These are phyloP conservation scores for Marcusenius ussheri DNA, from an alignment of 2,113 vertebrate genomes.

Conservation along the genomic window DNA sequence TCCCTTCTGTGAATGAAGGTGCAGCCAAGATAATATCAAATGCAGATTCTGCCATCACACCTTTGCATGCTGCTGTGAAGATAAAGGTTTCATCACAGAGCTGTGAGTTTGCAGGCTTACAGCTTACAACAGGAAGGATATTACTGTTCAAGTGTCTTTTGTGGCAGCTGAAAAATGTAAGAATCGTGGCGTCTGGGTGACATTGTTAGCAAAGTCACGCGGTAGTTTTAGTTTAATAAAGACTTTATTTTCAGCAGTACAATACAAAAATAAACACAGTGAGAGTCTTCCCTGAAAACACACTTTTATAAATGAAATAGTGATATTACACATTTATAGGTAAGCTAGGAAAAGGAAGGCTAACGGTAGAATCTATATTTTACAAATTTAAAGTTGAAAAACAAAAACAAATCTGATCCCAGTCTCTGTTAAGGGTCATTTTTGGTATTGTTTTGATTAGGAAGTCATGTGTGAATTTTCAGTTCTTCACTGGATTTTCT, in stretches of 20 bases:
- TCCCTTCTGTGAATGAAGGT: neutral
- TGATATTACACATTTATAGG: conserved; percentile 3
- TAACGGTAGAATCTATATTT: neutral
- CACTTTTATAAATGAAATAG: neutral
- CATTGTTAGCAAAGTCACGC: neutral
- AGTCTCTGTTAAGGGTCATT: neutral
- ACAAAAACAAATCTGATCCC: neutral
- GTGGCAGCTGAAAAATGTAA: neutral
- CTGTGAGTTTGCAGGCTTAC: neutral
- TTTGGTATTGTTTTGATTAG: neutral
- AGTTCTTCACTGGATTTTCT: neutral
- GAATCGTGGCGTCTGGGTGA: neutral
- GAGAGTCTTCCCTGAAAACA: neutral
- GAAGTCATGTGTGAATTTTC: neutral
- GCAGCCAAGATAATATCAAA: neutral
- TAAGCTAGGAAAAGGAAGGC: neutral
- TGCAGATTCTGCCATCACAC: neutral
- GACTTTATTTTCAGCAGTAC: neutral
- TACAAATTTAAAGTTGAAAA: neutral
- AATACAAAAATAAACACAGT: conserved; percentile 6
- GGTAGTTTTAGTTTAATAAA: neutral
- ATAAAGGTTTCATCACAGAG: neutral
- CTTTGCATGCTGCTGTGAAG: neutral
- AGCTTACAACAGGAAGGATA: neutral
- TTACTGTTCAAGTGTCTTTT: neutral